A percentile compares a stretch with the other conserved stretches of the same genome.
Evolutionary conservation across 2,888 invertebrate species (phyloP).

Genomic region (Leptogaster cylindrica): DNA sequence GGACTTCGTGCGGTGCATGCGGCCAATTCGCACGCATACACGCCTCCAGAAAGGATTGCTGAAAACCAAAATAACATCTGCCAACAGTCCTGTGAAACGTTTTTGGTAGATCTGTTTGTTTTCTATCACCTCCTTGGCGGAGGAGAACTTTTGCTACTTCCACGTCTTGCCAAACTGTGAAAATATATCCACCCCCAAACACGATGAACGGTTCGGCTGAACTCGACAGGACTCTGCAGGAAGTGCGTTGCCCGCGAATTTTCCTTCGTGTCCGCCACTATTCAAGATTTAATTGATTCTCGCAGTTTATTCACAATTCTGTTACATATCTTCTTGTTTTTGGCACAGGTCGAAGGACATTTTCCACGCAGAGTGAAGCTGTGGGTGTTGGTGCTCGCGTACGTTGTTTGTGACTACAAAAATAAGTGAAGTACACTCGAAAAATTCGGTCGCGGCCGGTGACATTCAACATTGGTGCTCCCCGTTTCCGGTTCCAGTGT

Average conservation of each 20-base stretch:
- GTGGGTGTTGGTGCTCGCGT: no score
- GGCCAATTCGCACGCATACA: conserved; percentile 41
- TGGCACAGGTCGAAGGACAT: conserved; percentile 1
- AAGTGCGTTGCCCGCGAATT: conserved; percentile 6
- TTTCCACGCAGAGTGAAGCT: no score
- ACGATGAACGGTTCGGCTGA: not conserved
- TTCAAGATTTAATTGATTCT: conserved; percentile 9
- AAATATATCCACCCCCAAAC: conserved; percentile 2
- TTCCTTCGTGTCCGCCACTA: not conserved
- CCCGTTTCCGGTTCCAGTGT: conserved; percentile 3
- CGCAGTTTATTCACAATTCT: conserved; percentile 5
- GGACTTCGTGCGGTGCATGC: conserved; percentile 40
- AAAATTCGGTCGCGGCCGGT: not conserved
- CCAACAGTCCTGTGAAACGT: no score
- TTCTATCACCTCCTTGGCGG: not conserved
- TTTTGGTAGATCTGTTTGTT: no score
- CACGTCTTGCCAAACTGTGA: conserved; percentile 1
- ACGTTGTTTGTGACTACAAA: no score
- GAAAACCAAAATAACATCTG: no score
- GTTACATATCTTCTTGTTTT: no score
- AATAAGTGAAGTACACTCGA: not conserved
- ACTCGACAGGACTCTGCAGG: not conserved
- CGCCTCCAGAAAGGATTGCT: conserved; percentile 2
- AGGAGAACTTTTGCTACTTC: not conserved
- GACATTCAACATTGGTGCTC: not conserved